Evolutionary conservation across 2,888 invertebrate genomes (phyloP).

Genomic region (Microctonus aethiopoides): DNA sequence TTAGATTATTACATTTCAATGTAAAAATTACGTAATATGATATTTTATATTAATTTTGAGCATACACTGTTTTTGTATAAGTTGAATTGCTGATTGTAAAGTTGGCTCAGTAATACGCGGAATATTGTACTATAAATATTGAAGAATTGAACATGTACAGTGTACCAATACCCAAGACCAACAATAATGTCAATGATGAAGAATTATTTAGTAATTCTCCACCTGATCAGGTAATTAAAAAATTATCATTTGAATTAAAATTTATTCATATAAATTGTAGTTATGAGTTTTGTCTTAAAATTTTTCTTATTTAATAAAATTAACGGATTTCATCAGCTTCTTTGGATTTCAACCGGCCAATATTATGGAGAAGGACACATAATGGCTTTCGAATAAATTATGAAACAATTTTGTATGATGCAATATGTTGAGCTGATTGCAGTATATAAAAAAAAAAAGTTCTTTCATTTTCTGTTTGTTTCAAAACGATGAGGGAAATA

Average conservation of each 20-base stretch:
- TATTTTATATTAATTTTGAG: background rate
- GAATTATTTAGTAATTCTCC: constrained; percentile 38
- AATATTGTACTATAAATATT: background rate
- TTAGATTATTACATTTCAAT: background rate
- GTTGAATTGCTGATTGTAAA: background rate
- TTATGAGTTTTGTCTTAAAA: background rate
- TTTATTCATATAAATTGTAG: background rate
- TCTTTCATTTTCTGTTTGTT: background rate
- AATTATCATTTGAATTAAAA: no score
- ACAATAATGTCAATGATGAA: background rate
- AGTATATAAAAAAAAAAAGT: background rate
- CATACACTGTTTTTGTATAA: background rate
- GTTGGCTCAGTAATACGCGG: background rate
- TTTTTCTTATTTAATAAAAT: constrained; percentile 30
- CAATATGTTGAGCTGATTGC: constrained; percentile 10
- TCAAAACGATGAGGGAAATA: background rate
- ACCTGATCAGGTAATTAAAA: constrained; percentile 41
- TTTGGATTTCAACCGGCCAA: background rate
- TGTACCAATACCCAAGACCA: constrained; percentile 34
- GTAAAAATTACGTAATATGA: background rate
- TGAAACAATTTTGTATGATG: constrained; percentile 16
- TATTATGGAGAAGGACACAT: constrained; percentile 1
- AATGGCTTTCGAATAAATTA: constrained; percentile 26
- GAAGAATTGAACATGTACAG: constrained; percentile 32
- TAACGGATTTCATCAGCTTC: constrained; percentile 41